Evolutionary conservation across 2,888 invertebrate species (phyloP), one percentile per base, ranked within the genome.

Genomic region (Steinernema hermaphroditum): DNA sequence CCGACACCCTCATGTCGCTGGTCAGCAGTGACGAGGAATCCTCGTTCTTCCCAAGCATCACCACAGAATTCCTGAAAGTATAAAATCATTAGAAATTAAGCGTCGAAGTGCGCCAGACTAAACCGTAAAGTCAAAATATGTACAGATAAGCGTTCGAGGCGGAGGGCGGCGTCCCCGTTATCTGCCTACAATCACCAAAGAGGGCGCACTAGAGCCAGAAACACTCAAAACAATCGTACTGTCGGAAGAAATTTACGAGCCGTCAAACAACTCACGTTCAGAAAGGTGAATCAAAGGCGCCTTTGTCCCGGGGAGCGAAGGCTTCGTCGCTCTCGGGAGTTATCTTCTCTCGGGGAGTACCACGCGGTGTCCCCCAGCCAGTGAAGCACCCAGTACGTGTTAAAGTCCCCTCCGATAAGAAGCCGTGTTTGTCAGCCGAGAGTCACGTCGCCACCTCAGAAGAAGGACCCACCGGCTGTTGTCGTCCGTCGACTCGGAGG

Each of bases 401-500:
- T 29, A 62, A 62, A 12, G 32, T 8, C 29, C 16, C 29, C 2
- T 2, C 1, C 16, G 62, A 62, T 62, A 62, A 62, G 32, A 62
- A 19, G 32, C 29, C 62, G 27, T 62, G 32, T 62, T 62, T 62
- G 62, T 29, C 32, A 32, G 22, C 29, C 32, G 62, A 32, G 29
- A 62, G 62, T 62, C 62, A 32, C 62, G 62, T 62, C 54, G 14
- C 4, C 54, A 4, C n/a, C n/a, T n/a, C n/a, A n/a, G n/a, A n/a
- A n/a, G n/a, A n/a, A n/a, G n/a, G 37, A 62, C 62, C 12, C 14
- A 62, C 62, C 62, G 27, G 62, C 62, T 46, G 46, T 4, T 62
- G 27, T 32, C 62, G n/a, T 32, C 62, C 1, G 62, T 62, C 27
- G 62, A 14, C 19, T 29, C 62, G 6, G 54, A 54, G 54, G 27